Percentiles rank a stretch among this genome's conserved stretches.
Conservation (phyloP, 1,140 invertebrate species). For the Papilio aristodemus region DNA sequence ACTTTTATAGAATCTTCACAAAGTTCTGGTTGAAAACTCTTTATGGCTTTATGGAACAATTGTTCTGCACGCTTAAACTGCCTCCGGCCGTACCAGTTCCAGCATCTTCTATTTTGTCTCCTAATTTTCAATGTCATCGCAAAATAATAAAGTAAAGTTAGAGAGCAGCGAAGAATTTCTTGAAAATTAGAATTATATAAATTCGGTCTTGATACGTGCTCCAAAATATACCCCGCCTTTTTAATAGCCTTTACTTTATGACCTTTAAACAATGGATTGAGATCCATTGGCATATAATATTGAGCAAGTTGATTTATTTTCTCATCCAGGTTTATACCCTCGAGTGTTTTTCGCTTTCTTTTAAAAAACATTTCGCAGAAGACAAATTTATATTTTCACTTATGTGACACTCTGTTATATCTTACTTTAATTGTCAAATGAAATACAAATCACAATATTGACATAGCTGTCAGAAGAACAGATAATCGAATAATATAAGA, state of each 20-base stretch:
- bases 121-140: constrained; percentile 52
- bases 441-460: not conserved
- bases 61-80: constrained; percentile 46
- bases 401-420: too few relatives aligned
- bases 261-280: constrained; percentile 40
- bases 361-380: not conserved
- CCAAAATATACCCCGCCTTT: constrained; percentile 43
- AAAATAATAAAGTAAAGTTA: constrained; percentile 53
- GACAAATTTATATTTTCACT: not conserved
- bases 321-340: constrained; percentile 36
- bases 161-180: constrained; percentile 44
- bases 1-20: constrained; percentile 47
- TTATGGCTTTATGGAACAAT: constrained; percentile 48
- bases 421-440: constrained; percentile 1
- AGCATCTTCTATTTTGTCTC: constrained; percentile 37
- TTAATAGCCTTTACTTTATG: constrained; percentile 46
- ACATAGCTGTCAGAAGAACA: not conserved
- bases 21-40: constrained; percentile 46
- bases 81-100: constrained; percentile 41
- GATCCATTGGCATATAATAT: constrained; percentile 45
- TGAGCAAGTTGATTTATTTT: constrained; percentile 42
- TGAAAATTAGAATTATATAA: constrained; percentile 45
- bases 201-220: constrained; percentile 33
- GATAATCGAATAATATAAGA: not conserved
- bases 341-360: constrained; percentile 27